Conservation (phyloP, 2,888 invertebrate species). For the Amphipyra tragopoginis region DNA sequence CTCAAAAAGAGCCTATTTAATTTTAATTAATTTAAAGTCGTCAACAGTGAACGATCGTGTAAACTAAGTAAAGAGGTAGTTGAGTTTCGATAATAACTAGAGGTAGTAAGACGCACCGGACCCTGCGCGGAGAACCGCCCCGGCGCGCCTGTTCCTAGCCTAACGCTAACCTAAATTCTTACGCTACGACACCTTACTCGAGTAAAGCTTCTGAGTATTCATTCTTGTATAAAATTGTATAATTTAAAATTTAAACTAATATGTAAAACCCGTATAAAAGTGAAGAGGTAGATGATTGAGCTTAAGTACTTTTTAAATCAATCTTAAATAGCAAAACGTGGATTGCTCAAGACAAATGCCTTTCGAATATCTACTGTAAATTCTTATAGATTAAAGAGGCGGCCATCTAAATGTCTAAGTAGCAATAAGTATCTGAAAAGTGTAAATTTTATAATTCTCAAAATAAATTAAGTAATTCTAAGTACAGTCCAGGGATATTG, state of each 20-base stretch:
- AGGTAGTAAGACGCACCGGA: slow-evolving; percentile 82
- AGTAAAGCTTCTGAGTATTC: slow-evolving; percentile 90
- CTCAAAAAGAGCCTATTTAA: slow-evolving; percentile 78
- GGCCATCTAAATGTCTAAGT: slow-evolving; percentile 87
- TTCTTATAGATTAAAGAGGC: slow-evolving; percentile 86
- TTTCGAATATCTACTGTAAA: slow-evolving; percentile 71
- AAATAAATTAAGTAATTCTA: slow-evolving; percentile 89
- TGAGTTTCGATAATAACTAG: slow-evolving; percentile 86
- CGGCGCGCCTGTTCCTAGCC: slow-evolving; percentile 77
- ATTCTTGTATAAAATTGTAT: slow-evolving; percentile 88
- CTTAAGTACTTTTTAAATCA: slow-evolving; percentile 88
- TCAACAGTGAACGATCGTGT: slow-evolving; percentile 83
- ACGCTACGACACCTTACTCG: slow-evolving; percentile 86
- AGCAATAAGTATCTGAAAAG: slow-evolving; percentile 84
- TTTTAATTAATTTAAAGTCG: slow-evolving; percentile 79
- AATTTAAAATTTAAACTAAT: slow-evolving; percentile 85
- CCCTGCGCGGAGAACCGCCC: slow-evolving; percentile 86
- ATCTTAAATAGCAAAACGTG: slow-evolving; percentile 80
- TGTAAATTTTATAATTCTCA: slow-evolving; percentile 87
- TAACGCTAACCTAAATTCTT: slow-evolving; percentile 76
- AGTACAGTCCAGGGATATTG: slow-evolving; percentile 89
- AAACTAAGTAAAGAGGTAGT: slow-evolving; percentile 89
- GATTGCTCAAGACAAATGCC: slow-evolving; percentile 67
- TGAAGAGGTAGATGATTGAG: slow-evolving; percentile 90
- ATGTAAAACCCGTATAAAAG: slow-evolving; percentile 90